Conservation (phyloP, 2,888 invertebrate genomes). For the Tipula lateralis region DNA sequence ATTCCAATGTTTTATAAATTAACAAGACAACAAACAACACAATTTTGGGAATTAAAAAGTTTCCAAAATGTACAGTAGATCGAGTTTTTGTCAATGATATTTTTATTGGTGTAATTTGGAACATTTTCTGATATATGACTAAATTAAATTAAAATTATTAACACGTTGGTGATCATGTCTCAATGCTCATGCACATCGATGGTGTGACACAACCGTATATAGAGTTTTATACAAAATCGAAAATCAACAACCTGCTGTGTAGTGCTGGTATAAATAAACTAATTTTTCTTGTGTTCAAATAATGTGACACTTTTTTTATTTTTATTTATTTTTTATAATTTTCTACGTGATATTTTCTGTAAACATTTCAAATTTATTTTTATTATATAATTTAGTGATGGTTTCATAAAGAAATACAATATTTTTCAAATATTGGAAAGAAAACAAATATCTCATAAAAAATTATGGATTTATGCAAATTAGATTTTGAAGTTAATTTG, state of each 20-base stretch:
- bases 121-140: slow-evolving; percentile 19
- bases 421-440: neutral
- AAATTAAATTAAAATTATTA: neutral
- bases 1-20: neutral
- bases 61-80: neutral
- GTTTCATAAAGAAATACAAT: neutral
- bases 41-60: neutral
- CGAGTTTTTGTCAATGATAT: neutral
- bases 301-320: neutral
- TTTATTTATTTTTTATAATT: neutral
- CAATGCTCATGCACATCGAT: neutral
- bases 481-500: neutral
- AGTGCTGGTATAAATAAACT: neutral
- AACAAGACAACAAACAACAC: neutral
- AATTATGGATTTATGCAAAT: slow-evolving; percentile 19
- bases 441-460: neutral
- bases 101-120: neutral
- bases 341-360: slow-evolving; percentile 9
- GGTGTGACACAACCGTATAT: neutral
- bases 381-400: slow-evolving; percentile 11
- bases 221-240: neutral
- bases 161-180: neutral
- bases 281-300: neutral
- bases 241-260: slow-evolving; percentile 11
- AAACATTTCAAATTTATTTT: slow-evolving; percentile 11